A percentile compares a stretch with the other conserved stretches of the same genome.
phyloP scores from a whole-genome alignment of 92 coral and sea anemone species.

The Porites divaricata region DNA sequence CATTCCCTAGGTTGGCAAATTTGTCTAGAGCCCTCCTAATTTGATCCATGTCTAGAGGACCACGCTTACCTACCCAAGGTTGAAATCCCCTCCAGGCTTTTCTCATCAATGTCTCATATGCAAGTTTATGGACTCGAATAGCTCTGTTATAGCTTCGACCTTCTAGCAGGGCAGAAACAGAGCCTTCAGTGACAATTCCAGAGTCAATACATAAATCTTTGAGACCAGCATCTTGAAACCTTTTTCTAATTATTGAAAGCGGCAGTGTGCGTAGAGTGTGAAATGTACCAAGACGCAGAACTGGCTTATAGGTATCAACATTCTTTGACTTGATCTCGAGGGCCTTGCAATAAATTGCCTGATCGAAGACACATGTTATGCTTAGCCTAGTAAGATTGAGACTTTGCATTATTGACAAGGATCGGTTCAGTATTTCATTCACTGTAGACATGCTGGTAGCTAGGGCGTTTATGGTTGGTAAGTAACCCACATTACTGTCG shows the following conservation, averaged over 20 bases:
- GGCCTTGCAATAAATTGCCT: conserved; percentile 38
- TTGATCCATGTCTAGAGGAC: conserved; percentile 3
- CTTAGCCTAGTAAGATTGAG: background rate
- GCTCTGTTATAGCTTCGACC: too few species aligned
- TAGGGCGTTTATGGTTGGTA: conserved; percentile 44
- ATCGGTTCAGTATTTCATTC: conserved; percentile 34
- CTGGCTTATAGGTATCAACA: too few species aligned
- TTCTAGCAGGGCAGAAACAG: too few species aligned
- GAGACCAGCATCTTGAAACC: too few species aligned
- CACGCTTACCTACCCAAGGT: conserved; percentile 34
- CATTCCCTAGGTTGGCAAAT: background rate
- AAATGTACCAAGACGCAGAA: too few species aligned
- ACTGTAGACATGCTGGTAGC: conserved; percentile 42
- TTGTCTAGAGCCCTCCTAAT: background rate
- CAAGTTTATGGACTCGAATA: too few species aligned
- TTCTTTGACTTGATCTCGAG: too few species aligned
- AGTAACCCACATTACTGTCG: conserved; percentile 31
- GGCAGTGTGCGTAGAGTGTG: too few species aligned
- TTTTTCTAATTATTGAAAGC: too few species aligned
- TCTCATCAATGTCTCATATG: background rate
- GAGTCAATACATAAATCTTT: too few species aligned
- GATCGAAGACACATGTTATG: conserved; percentile 32
- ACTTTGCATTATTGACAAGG: conserved; percentile 32
- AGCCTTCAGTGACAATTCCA: too few species aligned
- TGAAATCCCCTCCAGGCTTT: background rate